Evolutionary conservation across 35 echinoderm and acorn worm species (phyloP).

Genomic region (Amphiura filiformis): DNA sequence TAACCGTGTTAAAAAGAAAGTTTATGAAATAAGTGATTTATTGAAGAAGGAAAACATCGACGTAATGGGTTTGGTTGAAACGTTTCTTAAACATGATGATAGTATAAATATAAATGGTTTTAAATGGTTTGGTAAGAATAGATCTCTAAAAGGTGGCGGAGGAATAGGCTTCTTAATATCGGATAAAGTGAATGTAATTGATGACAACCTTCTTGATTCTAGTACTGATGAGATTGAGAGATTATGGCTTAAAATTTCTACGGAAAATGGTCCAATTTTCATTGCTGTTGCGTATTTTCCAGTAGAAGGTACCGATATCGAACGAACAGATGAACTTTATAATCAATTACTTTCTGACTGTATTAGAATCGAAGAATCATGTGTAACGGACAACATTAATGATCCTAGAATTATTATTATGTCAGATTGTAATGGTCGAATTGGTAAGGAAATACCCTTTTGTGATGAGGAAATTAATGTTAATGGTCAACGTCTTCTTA

Average conservation of each 20-base stretch:
- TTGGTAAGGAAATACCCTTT: neutral
- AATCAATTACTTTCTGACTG: neutral
- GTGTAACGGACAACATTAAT: neutral
- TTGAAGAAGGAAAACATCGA: neutral
- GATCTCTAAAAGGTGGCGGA: neutral
- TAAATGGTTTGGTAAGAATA: slow-evolving; percentile 20
- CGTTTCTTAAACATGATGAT: neutral
- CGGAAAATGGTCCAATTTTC: neutral
- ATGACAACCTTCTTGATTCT: slow-evolving; percentile 2
- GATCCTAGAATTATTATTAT: slow-evolving; percentile 6
- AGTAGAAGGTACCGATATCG: neutral
- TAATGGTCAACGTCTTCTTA: neutral
- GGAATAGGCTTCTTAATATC: slow-evolving; percentile 4
- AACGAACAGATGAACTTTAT: neutral
- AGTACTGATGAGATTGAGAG: neutral
- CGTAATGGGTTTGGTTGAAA: neutral
- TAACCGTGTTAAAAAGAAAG: neutral
- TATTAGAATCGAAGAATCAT: neutral
- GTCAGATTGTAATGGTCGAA: neutral
- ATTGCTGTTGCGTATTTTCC: slow-evolving; percentile 7
- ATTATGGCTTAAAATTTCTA: neutral
- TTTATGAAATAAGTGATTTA: neutral
- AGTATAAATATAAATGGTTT: neutral
- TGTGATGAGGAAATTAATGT: neutral
- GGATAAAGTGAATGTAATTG: neutral